Conservation (phyloP, 1,140 invertebrate species). For the Bombus terrestris region DNA sequence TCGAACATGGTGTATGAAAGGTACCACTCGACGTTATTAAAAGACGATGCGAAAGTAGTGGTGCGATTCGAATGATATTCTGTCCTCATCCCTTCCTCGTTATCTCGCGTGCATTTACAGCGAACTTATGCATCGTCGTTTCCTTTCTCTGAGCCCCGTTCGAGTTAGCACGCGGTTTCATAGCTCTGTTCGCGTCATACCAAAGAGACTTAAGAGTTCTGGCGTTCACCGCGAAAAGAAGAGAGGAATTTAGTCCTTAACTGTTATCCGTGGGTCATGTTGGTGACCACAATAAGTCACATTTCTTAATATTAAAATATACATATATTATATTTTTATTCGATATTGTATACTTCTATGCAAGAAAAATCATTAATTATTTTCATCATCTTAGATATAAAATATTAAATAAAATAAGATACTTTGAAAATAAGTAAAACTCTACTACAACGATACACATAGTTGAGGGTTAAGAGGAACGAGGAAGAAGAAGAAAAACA, state of each 20-base stretch:
- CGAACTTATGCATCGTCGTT: not conserved
- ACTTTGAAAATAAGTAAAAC: too few relatives aligned
- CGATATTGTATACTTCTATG: too few relatives aligned
- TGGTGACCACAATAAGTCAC: too few relatives aligned
- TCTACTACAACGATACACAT: too few relatives aligned
- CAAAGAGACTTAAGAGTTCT: constrained; percentile 1
- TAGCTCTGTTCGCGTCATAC: not conserved
- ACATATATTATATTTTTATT: too few relatives aligned
- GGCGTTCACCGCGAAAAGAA: not conserved
- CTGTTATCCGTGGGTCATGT: too few relatives aligned
- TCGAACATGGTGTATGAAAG: constrained; percentile 24
- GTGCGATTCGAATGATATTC: constrained; percentile 2
- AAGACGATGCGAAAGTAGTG: constrained; percentile 3
- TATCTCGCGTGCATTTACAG: constrained; percentile 5
- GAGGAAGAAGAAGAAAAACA: not conserved
- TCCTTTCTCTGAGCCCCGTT: constrained; percentile 25
- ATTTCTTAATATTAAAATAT: too few relatives aligned
- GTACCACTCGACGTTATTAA: constrained; percentile 28
- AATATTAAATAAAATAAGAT: too few relatives aligned
- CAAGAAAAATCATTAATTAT: too few relatives aligned
- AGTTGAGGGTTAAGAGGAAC: not conserved
- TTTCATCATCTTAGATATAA: too few relatives aligned
- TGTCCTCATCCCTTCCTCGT: constrained; percentile 13
- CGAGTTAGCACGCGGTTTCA: constrained; percentile 7
- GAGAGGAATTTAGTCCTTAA: not conserved